Conservation (phyloP, 2,888 invertebrate species). For the Coecobrya sp. region DNA sequence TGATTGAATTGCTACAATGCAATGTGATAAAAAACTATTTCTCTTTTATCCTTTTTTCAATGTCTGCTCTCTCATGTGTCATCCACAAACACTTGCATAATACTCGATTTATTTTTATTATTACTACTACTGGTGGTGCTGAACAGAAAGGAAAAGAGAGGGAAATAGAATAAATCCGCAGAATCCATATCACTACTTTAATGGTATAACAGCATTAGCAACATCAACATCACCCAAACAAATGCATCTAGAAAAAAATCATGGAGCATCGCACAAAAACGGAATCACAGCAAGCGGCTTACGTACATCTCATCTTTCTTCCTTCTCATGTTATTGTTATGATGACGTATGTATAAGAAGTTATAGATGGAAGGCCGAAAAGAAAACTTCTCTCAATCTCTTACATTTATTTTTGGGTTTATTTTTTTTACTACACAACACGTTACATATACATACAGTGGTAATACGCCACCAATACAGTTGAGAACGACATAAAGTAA, state of each 20-base stretch:
- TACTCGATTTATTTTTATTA: background rate
- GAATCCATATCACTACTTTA: background rate
- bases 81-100: background rate
- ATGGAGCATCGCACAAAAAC: background rate
- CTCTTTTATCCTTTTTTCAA: background rate
- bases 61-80: background rate
- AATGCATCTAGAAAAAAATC: background rate
- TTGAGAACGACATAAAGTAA: background rate
- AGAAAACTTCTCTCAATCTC: background rate
- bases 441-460: background rate
- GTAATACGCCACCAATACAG: background rate
- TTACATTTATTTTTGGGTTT: background rate
- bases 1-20: background rate
- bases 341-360: constrained; percentile 11
- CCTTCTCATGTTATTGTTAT: constrained; percentile 16
- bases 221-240: constrained; percentile 1
- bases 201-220: constrained; percentile 24
- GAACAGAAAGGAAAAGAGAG: background rate
- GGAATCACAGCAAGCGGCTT: constrained; percentile 26
- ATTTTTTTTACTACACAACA: background rate
- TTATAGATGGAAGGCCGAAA: constrained; percentile 2
- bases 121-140: background rate
- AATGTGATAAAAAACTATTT: background rate
- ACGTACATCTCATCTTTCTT: constrained; percentile 22
- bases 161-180: constrained; percentile 11